Percentiles rank a stretch among this genome's conserved stretches.
Conservation (phyloP, 2,888 invertebrate species). For the Erynnis tages region DNA sequence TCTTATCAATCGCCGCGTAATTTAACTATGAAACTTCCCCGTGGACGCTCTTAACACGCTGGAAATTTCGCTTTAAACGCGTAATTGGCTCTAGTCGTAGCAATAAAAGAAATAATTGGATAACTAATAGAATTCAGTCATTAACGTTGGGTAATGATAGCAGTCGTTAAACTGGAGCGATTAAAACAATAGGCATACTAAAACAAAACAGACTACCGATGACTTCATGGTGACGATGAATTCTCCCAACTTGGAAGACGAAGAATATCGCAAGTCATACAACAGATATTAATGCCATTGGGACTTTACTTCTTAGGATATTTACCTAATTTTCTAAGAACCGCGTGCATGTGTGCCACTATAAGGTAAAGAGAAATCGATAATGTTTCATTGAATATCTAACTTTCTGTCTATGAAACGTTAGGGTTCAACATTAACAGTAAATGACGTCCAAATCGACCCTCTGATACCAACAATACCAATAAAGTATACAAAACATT, state of each 20-base stretch:
- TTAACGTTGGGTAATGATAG: conserved; percentile 10
- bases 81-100: conserved; percentile 6
- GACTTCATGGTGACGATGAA: no score
- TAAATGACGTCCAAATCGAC: background rate
- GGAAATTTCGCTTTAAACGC: background rate
- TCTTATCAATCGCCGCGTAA: background rate
- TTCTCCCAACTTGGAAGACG: no score
- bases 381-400: conserved; percentile 10
- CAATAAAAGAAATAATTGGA: conserved; percentile 20
- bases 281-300: background rate
- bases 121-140: conserved; percentile 11
- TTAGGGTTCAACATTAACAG: background rate
- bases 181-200: background rate
- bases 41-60: background rate
- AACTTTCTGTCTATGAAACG: background rate
- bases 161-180: background rate
- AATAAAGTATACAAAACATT: background rate
- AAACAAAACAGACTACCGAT: background rate
- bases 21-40: background rate
- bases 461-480: background rate
- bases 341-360: background rate
- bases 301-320: background rate
- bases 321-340: background rate
- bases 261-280: conserved; percentile 10
- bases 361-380: conserved; percentile 8